A percentile compares a stretch with the other conserved stretches of the same genome.
Conservation (phyloP, 2,797 vertebrate species). For the Anguilla pacifica region DNA sequence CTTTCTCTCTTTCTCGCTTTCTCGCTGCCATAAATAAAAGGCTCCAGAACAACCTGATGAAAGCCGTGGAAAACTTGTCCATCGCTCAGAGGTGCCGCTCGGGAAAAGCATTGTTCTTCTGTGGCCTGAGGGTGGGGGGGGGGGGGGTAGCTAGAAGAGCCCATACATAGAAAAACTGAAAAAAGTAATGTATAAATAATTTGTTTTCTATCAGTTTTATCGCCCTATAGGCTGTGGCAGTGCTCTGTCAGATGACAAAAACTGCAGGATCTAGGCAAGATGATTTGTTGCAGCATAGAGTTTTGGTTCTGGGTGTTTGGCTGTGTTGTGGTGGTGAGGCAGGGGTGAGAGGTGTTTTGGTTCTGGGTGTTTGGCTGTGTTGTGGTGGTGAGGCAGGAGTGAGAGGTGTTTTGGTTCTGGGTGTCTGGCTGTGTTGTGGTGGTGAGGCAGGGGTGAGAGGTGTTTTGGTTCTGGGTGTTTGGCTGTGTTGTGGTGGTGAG, state of each 20-base stretch:
- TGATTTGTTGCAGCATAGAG: not conserved
- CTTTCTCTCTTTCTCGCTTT: constrained; percentile 31
- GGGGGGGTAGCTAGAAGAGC: not conserved
- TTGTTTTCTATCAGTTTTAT: not conserved
- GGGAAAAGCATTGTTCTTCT: not conserved
- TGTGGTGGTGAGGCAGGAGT: too few species aligned
- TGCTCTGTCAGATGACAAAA: not conserved
- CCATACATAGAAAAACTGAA: not conserved
- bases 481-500: too few species aligned
- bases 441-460: too few species aligned
- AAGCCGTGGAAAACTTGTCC: not conserved
- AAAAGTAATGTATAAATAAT: not conserved
- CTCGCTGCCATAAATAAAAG: not conserved
- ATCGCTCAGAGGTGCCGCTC: not conserved
- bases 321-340: too few species aligned
- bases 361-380: too few species aligned
- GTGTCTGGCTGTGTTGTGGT: too few species aligned
- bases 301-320: not conserved
- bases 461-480: too few species aligned
- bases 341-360: not conserved
- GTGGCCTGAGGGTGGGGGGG: not conserved
- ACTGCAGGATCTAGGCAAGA: not conserved
- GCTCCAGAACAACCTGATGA: not conserved
- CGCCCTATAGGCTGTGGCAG: not conserved
- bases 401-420: too few species aligned